Base-by-base conservation (phyloP, 2,888 invertebrate genomes). In the Hypena proboscidalis region DNA sequence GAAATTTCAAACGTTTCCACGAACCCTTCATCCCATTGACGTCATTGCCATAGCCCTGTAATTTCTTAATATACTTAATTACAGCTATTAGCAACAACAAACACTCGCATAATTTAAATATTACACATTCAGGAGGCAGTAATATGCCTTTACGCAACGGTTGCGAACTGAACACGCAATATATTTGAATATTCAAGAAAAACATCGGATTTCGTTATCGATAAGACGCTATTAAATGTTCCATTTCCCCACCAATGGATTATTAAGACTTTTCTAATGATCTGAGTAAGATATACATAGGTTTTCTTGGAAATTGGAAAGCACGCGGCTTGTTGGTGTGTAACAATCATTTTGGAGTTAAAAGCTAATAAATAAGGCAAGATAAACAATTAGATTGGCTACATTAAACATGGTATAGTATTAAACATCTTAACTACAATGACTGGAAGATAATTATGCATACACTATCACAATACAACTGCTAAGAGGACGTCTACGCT, bases 101-200 rank as follows among this genome's bases (percentile, higher is more conserved):
- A 64, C 47, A 62, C 39, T 51, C 47, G 56, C 60, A 60, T 65
- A 54, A 73, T 69, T 65, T 60, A 70, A 54, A 48, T 58, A 49
- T 52, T 49, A 49, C 53, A 58, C 57, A 63, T 68, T 65, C 53
- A 66, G 67, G 65, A 32, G 29, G 45, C 55, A 64, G 53, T 46
- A 58, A 61, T 63, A 58, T 61, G 60, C 67, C 67, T 59, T 48
- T 62, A 72, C 69, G 65, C 57, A 66, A 44, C 35, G 34, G 51
- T 51, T 45, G 59, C 45, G 57, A 52, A 40, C 35, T 30, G 27
- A 19, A 33, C 78, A 80, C 79, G 80, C 79, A 73, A 73, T 66
- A 58, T 61, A 63, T 69, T 70, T 69, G 67, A 72, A 77, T 77
- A 75, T 71, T 71, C 66, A 70, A 69, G 66, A 64, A 69, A 70